Conservation (phyloP, 2,797 vertebrate genomes). For the Parotocinclus haroldoi region DNA sequence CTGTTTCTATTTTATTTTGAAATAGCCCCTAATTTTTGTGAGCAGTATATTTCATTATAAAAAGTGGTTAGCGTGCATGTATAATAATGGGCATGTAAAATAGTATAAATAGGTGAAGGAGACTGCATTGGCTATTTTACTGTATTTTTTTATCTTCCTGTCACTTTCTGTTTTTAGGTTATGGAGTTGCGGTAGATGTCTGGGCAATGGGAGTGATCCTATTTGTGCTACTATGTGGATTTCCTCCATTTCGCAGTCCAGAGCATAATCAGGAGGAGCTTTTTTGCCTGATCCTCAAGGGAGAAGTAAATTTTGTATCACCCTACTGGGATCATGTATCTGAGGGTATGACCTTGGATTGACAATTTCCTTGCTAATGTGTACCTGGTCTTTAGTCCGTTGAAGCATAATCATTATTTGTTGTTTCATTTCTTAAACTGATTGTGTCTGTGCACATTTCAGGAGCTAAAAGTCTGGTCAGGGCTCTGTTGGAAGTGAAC, state of each 20-base stretch:
- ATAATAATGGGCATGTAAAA: no score
- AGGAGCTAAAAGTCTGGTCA: slow-evolving; percentile 89
- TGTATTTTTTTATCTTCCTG: neutral
- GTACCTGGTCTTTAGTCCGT: neutral
- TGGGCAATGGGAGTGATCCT: slow-evolving; percentile 97
- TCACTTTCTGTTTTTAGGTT: slow-evolving; percentile 64
- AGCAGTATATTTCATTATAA: no score
- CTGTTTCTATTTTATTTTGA: no score
- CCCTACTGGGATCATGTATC: slow-evolving; percentile 94
- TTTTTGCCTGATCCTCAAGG: slow-evolving; percentile 87
- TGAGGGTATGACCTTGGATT: slow-evolving; percentile 73
- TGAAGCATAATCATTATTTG: slow-evolving; percentile 3
- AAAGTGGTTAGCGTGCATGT: no score
- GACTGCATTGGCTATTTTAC: no score
- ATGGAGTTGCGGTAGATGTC: slow-evolving; percentile 90
- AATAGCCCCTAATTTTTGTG: no score
- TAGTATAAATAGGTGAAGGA: no score
- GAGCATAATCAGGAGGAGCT: slow-evolving; percentile 91
- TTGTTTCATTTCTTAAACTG: neutral
- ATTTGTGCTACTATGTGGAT: slow-evolving; percentile 91
- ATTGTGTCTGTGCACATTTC: slow-evolving; percentile 40
- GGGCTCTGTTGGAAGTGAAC: slow-evolving; percentile 81
- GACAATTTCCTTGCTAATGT: neutral
- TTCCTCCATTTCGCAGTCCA: slow-evolving; percentile 91
- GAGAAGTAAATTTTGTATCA: slow-evolving; percentile 84